Evolutionary conservation across 1,140 invertebrate species (phyloP).

Genomic region (Reticulitermes speratus): DNA sequence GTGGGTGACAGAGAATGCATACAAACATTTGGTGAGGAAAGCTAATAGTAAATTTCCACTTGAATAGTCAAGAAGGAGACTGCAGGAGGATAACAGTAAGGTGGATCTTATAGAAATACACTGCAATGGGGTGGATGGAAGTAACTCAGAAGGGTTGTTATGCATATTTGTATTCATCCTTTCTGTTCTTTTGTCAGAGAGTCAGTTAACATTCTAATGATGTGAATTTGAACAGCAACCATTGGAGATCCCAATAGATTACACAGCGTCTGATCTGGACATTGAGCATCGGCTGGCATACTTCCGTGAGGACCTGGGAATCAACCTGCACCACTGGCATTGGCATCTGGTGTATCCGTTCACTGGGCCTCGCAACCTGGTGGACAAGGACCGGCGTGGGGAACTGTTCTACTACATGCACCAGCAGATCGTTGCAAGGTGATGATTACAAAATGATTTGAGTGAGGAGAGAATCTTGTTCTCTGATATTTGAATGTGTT

Average conservation of each 20-base stretch:
- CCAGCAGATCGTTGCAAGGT: conserved; percentile 66
- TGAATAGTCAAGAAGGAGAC: too few relatives aligned
- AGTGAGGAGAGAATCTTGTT: neutral
- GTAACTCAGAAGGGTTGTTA: too few relatives aligned
- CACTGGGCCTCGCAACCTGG: conserved; percentile 54
- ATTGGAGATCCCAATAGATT: conserved; percentile 68
- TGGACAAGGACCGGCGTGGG: conserved; percentile 67
- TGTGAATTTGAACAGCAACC: conserved; percentile 47
- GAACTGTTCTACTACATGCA: conserved; percentile 81
- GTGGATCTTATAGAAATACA: too few relatives aligned
- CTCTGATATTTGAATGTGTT: conserved; percentile 5
- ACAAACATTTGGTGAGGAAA: too few relatives aligned
- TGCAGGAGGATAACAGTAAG: too few relatives aligned
- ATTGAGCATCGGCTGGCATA: conserved; percentile 70
- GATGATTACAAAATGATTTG: conserved; percentile 24
- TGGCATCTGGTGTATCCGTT: conserved; percentile 52
- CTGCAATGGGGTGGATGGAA: too few relatives aligned
- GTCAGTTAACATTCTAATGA: too few relatives aligned
- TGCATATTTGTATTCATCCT: too few relatives aligned
- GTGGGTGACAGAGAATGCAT: too few relatives aligned
- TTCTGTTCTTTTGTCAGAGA: too few relatives aligned
- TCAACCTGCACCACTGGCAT: conserved; percentile 80
- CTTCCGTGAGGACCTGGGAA: conserved; percentile 70
- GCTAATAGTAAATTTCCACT: too few relatives aligned
- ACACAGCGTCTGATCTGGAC: conserved; percentile 70